Evolutionary conservation across 1,140 invertebrate genomes (phyloP).

Genomic region (Sinella curviseta): DNA sequence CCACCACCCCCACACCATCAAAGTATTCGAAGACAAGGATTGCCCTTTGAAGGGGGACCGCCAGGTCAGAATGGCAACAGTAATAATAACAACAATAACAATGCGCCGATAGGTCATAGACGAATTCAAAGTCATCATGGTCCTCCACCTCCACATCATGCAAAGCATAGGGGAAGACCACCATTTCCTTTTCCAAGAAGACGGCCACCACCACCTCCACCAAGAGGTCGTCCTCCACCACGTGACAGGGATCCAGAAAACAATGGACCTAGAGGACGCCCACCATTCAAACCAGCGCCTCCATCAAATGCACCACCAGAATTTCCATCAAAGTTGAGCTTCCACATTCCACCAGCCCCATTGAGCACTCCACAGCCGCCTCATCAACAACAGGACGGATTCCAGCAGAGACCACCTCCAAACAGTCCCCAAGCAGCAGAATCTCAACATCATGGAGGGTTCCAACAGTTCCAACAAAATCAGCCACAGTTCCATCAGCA

Average conservation of each 20-base stretch:
- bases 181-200: slow-evolving; percentile 16
- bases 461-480: not conserved
- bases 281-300: not conserved
- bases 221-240: slow-evolving; percentile 4
- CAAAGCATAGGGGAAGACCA: slow-evolving; percentile 10
- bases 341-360: slow-evolving; percentile 1
- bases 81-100: not conserved
- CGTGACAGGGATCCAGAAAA: not conserved
- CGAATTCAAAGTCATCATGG: not conserved
- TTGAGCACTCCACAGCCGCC: not conserved
- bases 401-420: not conserved
- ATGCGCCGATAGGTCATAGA: not conserved
- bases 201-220: slow-evolving; percentile 16
- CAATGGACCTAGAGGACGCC: not conserved
- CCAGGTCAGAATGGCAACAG: not conserved
- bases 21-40: not conserved
- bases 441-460: not conserved
- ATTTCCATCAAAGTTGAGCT: not conserved
- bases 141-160: slow-evolving; percentile 18
- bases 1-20: not conserved
- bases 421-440: not conserved
- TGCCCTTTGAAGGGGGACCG: not conserved
- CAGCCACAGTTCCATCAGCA: not conserved
- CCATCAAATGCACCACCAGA: not conserved
- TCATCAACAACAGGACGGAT: not conserved